Conservation (phyloP, 2,888 invertebrate species). For the Neoscelio sp. region DNA sequence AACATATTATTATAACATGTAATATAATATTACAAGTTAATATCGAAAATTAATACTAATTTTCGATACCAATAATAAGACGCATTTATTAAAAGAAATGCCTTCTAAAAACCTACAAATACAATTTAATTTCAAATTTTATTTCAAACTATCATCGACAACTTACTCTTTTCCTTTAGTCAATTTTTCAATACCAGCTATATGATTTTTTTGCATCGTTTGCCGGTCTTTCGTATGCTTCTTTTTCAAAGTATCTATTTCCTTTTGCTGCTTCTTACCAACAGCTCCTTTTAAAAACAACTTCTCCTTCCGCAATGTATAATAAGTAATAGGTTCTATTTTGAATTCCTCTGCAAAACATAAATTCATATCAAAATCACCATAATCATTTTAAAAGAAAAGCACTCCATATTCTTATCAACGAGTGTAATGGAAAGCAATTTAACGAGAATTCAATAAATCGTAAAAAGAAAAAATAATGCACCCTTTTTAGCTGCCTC, state of each 20-base stretch:
- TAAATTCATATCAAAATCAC: background rate
- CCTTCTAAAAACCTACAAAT: background rate
- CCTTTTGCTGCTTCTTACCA: slow-evolving; percentile 87
- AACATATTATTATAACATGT: too few relatives aligned
- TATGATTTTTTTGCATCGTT: slow-evolving; percentile 86
- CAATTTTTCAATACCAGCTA: slow-evolving; percentile 85
- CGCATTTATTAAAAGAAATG: too few relatives aligned
- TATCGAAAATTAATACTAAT: too few relatives aligned
- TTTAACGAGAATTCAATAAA: background rate
- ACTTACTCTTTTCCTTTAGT: slow-evolving; percentile 85
- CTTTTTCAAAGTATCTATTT: slow-evolving; percentile 85
- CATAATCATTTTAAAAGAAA: background rate
- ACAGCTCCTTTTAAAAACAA: slow-evolving; percentile 83
- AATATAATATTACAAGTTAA: too few relatives aligned
- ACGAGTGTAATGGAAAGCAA: background rate
- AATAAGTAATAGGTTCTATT: slow-evolving; percentile 83
- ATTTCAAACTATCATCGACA: background rate
- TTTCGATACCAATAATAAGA: too few relatives aligned
- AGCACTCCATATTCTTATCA: background rate
- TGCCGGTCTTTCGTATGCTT: slow-evolving; percentile 86
- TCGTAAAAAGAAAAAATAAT: background rate
- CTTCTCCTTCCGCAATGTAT: slow-evolving; percentile 84
- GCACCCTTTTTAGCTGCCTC: slow-evolving; percentile 79
- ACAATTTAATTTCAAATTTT: background rate
- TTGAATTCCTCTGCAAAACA: slow-evolving; percentile 76